These are phyloP conservation scores for Otocyon megalotis DNA, from an alignment of 2,113 vertebrate species.

Conservation along the genomic window DNA sequence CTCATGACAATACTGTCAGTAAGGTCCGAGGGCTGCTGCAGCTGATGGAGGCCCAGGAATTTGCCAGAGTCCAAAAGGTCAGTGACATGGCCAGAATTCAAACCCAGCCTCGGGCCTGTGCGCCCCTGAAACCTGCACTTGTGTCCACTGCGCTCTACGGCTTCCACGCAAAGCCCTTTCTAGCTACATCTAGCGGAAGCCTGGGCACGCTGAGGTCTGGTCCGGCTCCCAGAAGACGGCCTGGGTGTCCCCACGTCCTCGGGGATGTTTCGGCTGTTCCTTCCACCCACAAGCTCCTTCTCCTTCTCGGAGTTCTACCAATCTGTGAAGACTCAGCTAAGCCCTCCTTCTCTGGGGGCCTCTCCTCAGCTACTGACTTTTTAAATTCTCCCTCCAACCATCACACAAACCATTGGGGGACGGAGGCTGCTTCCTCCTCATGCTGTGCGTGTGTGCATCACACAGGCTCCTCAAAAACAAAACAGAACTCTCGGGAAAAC, in stretches of 20 bases:
- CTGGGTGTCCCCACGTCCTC: neutral
- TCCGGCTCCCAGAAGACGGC: neutral
- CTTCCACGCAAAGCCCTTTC: neutral
- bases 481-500: neutral
- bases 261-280: neutral
- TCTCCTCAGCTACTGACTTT: neutral
- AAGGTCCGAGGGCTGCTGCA: neutral
- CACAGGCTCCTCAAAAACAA: neutral
- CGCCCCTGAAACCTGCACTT: rapidly evolving
- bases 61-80: neutral
- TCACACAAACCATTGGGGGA: neutral
- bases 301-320: neutral
- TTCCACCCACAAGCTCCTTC: neutral
- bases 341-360: neutral
- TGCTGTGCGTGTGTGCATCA: rapidly evolving
- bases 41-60: neutral
- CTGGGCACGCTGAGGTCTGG: too few species aligned
- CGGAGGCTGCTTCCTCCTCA: neutral
- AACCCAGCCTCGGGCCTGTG: neutral
- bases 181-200: neutral
- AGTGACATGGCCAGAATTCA: neutral
- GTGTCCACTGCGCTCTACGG: rapidly evolving
- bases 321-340: neutral
- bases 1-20: neutral
- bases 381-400: neutral